A percentile compares a stretch with the other conserved stretches of the same genome.
These are phyloP conservation scores for Hypercompe scribonia DNA, from an alignment of 2,888 invertebrate species.

Conservation along the genomic window DNA sequence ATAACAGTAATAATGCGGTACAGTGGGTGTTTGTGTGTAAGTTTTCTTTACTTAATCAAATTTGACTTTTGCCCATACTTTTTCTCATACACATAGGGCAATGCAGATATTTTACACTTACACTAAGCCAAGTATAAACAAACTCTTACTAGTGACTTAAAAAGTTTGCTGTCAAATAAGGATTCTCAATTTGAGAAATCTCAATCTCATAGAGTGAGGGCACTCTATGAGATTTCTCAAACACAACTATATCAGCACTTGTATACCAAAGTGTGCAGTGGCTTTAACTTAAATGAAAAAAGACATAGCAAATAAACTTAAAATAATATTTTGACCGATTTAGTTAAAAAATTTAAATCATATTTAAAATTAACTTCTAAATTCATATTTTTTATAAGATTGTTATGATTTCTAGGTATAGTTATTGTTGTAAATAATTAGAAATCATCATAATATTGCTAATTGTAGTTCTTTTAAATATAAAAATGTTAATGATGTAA, in stretches of 20 bases:
- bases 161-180: background rate
- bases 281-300: background rate
- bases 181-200: too few relatives aligned
- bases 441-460: background rate
- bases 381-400: too few relatives aligned
- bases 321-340: too few relatives aligned
- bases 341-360: too few relatives aligned
- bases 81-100: background rate
- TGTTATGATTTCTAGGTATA: too few relatives aligned
- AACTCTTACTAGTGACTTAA: too few relatives aligned
- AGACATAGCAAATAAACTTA: background rate
- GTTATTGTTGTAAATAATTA: background rate
- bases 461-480: constrained; percentile 6
- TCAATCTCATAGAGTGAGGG: background rate
- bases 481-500: too few relatives aligned
- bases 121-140: background rate
- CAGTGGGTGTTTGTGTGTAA: too few relatives aligned
- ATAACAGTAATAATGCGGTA: too few relatives aligned
- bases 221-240: background rate
- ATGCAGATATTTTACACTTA: background rate
- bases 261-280: background rate
- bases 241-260: background rate
- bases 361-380: too few relatives aligned
- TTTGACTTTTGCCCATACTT: background rate
- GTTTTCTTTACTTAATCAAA: background rate